Evolutionary conservation across 2,888 invertebrate species (phyloP), one percentile per base, ranked within the genome.

Genomic region (Lysandra bellargus): DNA sequence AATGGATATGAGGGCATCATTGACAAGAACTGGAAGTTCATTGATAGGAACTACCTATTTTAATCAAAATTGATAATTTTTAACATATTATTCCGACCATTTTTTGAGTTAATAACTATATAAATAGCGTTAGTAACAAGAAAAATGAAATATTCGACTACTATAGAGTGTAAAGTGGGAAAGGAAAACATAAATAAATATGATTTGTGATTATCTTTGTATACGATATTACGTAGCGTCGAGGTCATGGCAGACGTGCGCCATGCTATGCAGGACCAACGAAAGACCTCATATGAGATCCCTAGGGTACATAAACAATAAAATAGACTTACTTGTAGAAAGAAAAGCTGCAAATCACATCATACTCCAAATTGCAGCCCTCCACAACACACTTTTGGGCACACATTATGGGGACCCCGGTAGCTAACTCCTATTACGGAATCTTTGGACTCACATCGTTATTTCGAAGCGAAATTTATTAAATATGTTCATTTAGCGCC

Each of bases 261-360:
- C 37, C 75, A n/a, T 17, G 61, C 78, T 73, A 14, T 72, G 44
- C 74, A 78, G 72, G 44, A 78, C 74, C 79, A 60, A 78, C 72
- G 17, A 79, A 78, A 23, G 49, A 23, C 14, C 37, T 77, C 76
- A 44, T 78, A 78, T 77, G 78, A 33, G 77, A 40, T 74, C 60
- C 76, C 78, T 78, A 61, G 78, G 74, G 64, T 73, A 79, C 82
- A 80, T 82, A 82, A 83, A 82, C 82, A 82, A 79, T 81, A 83
- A 81, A 82, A 83, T 90, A 88, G 85, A 92, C 94, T 93, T 85
- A 94, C 94, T 94, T 94, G 88, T 93, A 94, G 85, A 94, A 94
- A 82, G 94, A 94, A 85, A 94, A 94, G 91, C 94, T 94, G 92
- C 94, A 94, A 85, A 93, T 87, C 81, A 94, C 94, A 91, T 94